Conservation (phyloP, 1,140 invertebrate species). For the Drosophila orosa region DNA sequence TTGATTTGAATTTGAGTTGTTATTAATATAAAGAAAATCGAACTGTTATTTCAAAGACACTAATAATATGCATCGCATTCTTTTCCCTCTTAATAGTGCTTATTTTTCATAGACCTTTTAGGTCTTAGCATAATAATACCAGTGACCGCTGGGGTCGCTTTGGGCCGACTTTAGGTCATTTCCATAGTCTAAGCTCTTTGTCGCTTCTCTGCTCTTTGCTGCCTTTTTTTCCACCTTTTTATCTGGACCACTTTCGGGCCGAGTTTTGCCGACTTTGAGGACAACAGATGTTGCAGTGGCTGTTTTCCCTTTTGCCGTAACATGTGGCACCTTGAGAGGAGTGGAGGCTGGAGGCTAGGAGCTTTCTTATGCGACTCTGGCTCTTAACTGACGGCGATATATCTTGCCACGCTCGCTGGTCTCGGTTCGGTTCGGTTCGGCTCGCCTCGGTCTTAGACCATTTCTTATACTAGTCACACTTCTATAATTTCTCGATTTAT, state of each 20-base stretch:
- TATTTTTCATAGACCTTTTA: constrained; percentile 9
- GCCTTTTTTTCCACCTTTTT: constrained; percentile 53
- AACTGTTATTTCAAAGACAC: neutral
- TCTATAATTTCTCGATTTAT: constrained; percentile 83
- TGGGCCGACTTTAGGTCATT: constrained; percentile 24
- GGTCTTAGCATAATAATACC: constrained; percentile 6
- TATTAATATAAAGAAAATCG: neutral
- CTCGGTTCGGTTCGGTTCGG: neutral
- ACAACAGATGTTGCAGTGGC: constrained; percentile 68
- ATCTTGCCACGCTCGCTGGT: constrained; percentile 72
- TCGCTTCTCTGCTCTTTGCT: constrained; percentile 17
- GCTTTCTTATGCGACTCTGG: constrained; percentile 39
- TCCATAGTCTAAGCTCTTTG: constrained; percentile 25
- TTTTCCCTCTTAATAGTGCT: neutral
- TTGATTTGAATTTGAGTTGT: neutral
- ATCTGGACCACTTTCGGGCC: constrained; percentile 55
- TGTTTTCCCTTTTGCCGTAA: constrained; percentile 37
- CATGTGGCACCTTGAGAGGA: constrained; percentile 71
- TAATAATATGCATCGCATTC: neutral
- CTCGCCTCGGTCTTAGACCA: constrained; percentile 49
- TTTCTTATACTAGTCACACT: constrained; percentile 83
- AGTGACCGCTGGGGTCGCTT: neutral
- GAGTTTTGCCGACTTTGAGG: constrained; percentile 49
- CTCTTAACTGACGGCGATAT: constrained; percentile 73
- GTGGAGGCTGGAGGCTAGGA: constrained; percentile 19